A percentile compares a stretch with the other conserved stretches of the same genome.
These are phyloP conservation scores for cattle (Bos taurus) DNA, from an alignment of 2,113 vertebrate species.

Conservation along the genomic window DNA sequence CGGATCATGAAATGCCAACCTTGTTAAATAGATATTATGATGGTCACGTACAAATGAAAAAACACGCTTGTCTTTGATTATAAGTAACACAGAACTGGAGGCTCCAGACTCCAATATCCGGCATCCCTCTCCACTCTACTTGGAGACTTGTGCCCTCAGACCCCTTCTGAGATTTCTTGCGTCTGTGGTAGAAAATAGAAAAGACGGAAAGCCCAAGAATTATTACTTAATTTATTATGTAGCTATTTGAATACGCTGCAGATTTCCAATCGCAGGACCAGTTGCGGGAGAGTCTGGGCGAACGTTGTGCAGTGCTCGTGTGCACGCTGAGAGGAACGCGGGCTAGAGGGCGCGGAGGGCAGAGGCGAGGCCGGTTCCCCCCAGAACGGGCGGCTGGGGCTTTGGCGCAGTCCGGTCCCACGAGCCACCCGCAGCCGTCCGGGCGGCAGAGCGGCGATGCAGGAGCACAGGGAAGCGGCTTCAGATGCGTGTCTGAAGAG, in stretches of 20 bases:
- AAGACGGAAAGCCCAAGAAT: neutral
- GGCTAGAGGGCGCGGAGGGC: neutral
- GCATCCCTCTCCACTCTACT: neutral
- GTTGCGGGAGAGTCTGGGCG: neutral
- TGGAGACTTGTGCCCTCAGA: neutral
- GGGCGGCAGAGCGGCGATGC: neutral
- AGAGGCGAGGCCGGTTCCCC: neutral
- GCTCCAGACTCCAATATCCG: neutral
- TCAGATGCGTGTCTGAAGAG: neutral
- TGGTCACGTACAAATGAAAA: neutral
- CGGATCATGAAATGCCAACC: neutral
- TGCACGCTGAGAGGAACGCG: neutral
- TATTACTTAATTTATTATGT: neutral
- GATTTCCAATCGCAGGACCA: neutral
- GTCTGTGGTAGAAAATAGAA: neutral
- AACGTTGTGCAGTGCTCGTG: neutral
- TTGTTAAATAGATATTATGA: neutral
- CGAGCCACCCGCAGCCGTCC: neutral
- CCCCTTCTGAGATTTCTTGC: neutral
- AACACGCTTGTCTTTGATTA: neutral
- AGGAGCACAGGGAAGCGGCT: neutral
- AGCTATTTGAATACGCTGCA: neutral
- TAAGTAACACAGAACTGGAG: neutral
- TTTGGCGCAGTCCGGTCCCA: fast-evolving
- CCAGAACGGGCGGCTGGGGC: fast-evolving